Conservation (phyloP, 2,888 invertebrate species). For the Anodontia alba region DNA sequence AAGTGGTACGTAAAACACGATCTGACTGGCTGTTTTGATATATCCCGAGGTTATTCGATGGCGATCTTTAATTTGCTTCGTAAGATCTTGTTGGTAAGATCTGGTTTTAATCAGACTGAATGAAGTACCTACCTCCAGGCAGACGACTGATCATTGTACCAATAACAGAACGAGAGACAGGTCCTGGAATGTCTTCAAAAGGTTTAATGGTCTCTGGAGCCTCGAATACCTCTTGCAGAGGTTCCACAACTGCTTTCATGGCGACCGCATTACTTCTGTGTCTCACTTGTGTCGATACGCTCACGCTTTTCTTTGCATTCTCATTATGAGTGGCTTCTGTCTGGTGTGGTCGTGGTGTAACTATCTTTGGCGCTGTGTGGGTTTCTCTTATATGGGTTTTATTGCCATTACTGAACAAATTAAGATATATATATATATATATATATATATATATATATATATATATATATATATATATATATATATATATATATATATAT, state of each 20-base stretch:
- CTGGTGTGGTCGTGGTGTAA: background rate
- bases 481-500: too few species aligned
- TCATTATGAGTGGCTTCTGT: background rate
- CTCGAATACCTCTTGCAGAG: background rate
- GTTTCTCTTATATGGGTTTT: background rate
- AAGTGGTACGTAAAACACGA: too few species aligned
- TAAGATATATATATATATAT: too few species aligned
- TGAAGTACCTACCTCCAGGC: slow-evolving; percentile 10
- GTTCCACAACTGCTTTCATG: background rate
- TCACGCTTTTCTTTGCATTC: background rate
- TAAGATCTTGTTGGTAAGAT: too few species aligned
- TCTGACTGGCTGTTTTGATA: too few species aligned
- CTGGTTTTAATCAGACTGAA: too few species aligned
- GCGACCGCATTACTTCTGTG: background rate
- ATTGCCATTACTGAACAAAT: background rate
- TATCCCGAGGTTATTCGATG: too few species aligned
- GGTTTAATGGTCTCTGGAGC: background rate
- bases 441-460: too few species aligned
- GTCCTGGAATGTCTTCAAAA: slow-evolving; percentile 17
- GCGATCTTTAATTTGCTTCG: too few species aligned
- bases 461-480: too few species aligned
- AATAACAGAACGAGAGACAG: background rate
- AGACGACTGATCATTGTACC: background rate
- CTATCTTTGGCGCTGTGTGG: background rate
- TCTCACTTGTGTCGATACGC: background rate